Percentiles rank a stretch among this genome's conserved stretches.
phyloP scores from a whole-genome alignment of 2,888 invertebrate species.

The Cryptus armator region DNA sequence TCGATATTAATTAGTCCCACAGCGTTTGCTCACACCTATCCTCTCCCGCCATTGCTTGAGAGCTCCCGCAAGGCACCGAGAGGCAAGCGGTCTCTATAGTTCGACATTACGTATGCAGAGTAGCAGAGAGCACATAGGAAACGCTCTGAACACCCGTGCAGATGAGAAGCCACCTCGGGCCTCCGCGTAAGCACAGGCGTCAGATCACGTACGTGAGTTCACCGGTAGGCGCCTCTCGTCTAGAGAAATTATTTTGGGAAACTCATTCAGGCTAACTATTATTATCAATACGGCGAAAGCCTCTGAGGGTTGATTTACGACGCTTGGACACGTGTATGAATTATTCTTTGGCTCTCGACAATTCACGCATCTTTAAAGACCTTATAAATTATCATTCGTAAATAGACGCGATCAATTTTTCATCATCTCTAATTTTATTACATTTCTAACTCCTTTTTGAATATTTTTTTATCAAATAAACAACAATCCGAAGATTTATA shows the following conservation, averaged over 20 bases:
- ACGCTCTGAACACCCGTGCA: conserved; percentile 3
- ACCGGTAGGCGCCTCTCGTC: conserved; percentile 18
- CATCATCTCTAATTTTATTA: not conserved
- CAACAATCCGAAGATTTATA: not conserved
- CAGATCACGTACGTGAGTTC: conserved; percentile 33
- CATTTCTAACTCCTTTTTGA: not conserved
- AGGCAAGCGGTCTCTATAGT: conserved; percentile 28
- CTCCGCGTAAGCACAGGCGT: conserved; percentile 10
- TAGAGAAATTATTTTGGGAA: conserved; percentile 55
- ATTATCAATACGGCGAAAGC: conserved; percentile 48
- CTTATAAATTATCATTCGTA: not conserved
- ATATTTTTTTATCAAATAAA: not conserved
- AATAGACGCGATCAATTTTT: not conserved
- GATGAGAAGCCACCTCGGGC: conserved; percentile 20
- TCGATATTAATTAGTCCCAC: conserved; percentile 67
- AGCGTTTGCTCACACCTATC: conserved; percentile 59
- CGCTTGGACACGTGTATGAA: conserved; percentile 20
- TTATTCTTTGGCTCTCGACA: conserved; percentile 18
- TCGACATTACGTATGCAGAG: conserved; percentile 61
- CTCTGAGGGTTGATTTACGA: conserved; percentile 44
- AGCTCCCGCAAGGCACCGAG: conserved; percentile 28
- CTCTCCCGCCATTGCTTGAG: conserved; percentile 28
- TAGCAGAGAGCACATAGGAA: conserved; percentile 19
- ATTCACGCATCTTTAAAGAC: not conserved
- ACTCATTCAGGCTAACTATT: conserved; percentile 61